phyloP scores from a whole-genome alignment of 2,888 invertebrate genomes.

The Drosophila pseudotakahashii region DNA sequence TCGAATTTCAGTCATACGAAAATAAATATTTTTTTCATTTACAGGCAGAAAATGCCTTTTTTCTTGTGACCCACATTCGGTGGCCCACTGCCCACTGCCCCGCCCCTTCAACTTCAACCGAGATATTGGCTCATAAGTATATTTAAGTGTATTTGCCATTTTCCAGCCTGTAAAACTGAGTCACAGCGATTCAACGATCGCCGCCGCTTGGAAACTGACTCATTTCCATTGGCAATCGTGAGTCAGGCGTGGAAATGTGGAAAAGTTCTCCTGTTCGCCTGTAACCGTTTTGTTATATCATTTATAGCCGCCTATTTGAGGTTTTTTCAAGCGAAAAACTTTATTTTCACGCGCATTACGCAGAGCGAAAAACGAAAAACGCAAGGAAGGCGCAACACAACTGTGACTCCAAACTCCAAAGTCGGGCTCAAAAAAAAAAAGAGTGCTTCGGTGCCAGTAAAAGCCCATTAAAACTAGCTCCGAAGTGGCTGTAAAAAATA shows the following conservation, averaged over 20 bases:
- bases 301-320: constrained; percentile 76
- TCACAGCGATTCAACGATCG: constrained; percentile 24
- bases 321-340: constrained; percentile 78
- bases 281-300: constrained; percentile 59
- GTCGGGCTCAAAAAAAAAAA: constrained; percentile 45
- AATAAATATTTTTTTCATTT: background rate
- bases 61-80: constrained; percentile 63
- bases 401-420: constrained; percentile 51
- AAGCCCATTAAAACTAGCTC: constrained; percentile 76
- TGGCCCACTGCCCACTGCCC: constrained; percentile 41
- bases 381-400: constrained; percentile 6
- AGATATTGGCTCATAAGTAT: background rate
- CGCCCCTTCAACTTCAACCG: constrained; percentile 51
- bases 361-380: constrained; percentile 37
- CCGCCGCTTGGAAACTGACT: constrained; percentile 27
- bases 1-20: constrained; percentile 16
- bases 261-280: background rate
- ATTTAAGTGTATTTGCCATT: background rate
- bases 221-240: constrained; percentile 19
- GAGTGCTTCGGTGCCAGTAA: constrained; percentile 51
- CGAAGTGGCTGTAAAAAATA: constrained; percentile 72
- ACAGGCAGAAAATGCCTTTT: constrained; percentile 60
- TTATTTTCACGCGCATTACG: constrained; percentile 80
- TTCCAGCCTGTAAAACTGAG: constrained; percentile 43
- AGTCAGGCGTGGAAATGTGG: constrained; percentile 39